Conservation (phyloP, 2,797 vertebrate genomes). For the Spinus olivaceus region DNA sequence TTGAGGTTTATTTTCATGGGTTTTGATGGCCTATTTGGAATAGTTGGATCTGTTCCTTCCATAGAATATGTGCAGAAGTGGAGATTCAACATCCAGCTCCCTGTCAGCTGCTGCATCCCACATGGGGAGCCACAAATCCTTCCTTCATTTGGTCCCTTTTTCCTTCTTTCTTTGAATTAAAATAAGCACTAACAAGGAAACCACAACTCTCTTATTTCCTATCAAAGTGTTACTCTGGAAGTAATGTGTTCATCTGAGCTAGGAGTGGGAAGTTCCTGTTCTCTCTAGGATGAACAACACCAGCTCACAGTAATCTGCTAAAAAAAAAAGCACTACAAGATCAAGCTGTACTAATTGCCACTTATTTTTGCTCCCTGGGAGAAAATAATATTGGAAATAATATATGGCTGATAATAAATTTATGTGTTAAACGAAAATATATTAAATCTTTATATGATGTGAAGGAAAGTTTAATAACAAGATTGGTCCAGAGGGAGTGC, state of each 20-base stretch:
- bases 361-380: slow-evolving; percentile 6
- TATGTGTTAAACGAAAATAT: slow-evolving; percentile 11
- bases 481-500: not conserved
- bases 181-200: not conserved
- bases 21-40: not conserved
- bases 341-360: not conserved
- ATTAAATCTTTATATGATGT: not conserved
- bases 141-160: not conserved
- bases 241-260: not conserved
- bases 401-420: slow-evolving; percentile 9
- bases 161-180: not conserved
- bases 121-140: not conserved
- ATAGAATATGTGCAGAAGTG: not conserved
- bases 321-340: not conserved
- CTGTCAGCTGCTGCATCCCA: rapidly evolving
- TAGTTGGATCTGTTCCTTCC: not conserved
- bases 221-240: not conserved
- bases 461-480: not conserved
- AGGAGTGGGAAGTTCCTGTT: not conserved
- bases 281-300: not conserved
- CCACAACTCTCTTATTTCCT: not conserved
- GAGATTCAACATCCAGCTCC: not conserved
- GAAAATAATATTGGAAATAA: slow-evolving; percentile 25
- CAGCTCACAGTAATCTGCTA: not conserved
- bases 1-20: not conserved